Evolutionary conservation across 2,113 vertebrate genomes (phyloP), one percentile per base, ranked within the genome.

Genomic region (Oreochromis niloticus): DNA sequence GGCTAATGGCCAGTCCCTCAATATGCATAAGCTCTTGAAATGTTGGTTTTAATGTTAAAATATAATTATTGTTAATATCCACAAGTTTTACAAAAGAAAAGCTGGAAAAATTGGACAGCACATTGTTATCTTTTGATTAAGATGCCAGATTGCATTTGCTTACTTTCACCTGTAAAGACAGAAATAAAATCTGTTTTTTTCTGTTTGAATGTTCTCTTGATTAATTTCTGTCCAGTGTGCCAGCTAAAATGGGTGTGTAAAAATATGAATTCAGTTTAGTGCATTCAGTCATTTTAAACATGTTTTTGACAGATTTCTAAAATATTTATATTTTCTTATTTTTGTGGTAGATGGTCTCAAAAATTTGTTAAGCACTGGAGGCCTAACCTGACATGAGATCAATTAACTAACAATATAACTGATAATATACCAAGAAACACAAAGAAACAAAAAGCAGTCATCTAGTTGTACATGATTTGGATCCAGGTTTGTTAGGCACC

Each of bases 401-500:
- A n/a, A 39, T 39, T 39, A 66, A 66, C 32, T 3, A 22, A 1
- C 34, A 66, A 39, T 66, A 66, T 66, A 39, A 66, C 3, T 39
- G 34, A 5, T 66, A 39, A 66, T 39, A 66, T 0, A 1, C 17
- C 16, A 66, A 34, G 59, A 63, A 63, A 63, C 16, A 19, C 5
- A 36, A 63, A 36, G 30, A 34, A 63, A 63, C 30, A 63, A 34
- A 63, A 63, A 66, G 61, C 17, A 66, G 17, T 66, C 24, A 7
- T 57, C 0, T 59, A 59, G 13, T 8, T 59, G 56, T 59, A 59
- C 24, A 59, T 59, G 24, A 30, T 14, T 59, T 59, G 12, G 56
- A 59, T 27, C 56, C 17, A 63, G 0, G 17, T 59, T 59, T 59
- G 14, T 59, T 32, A 59, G 0, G 0, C 6, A 0, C 32, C 0